phyloP scores from a whole-genome alignment of 1,140 invertebrate species.

The Tetranychus cinnabarinus region DNA sequence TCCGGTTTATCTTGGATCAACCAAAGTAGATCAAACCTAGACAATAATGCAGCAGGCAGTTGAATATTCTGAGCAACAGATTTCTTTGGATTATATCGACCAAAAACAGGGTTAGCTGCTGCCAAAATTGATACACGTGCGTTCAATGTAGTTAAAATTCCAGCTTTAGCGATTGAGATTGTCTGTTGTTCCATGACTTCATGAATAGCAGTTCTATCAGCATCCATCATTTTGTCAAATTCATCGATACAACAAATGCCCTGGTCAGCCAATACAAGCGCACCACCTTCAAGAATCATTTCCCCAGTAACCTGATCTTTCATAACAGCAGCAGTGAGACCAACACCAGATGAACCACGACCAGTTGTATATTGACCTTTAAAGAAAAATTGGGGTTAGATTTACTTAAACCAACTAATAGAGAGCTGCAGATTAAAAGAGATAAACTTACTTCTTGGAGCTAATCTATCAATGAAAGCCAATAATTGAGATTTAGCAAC shows the following conservation, averaged over 20 bases:
- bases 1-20: constrained; percentile 85
- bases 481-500: constrained; percentile 96
- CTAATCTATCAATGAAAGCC: constrained; percentile 77
- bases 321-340: constrained; percentile 89
- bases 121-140: constrained; percentile 90
- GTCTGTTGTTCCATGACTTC: constrained; percentile 99
- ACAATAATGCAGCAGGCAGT: constrained; percentile 86
- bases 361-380: constrained; percentile 80
- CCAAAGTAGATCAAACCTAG: constrained; percentile 93
- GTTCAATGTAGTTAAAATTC: constrained; percentile 92
- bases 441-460: constrained; percentile 43
- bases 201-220: constrained; percentile 87
- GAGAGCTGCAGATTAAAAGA: neutral
- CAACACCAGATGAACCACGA: constrained; percentile 85
- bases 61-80: constrained; percentile 93
- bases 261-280: constrained; percentile 88
- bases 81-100: constrained; percentile 84
- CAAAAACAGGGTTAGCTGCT: constrained; percentile 95
- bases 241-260: constrained; percentile 98
- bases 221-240: constrained; percentile 98
- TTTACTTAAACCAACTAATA: neutral
- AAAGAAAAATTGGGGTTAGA: neutral
- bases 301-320: constrained; percentile 93
- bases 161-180: constrained; percentile 97
- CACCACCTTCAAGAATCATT: constrained; percentile 91